Base-by-base conservation (phyloP, 1,140 invertebrate genomes). In the Callitettix versicolor region DNA sequence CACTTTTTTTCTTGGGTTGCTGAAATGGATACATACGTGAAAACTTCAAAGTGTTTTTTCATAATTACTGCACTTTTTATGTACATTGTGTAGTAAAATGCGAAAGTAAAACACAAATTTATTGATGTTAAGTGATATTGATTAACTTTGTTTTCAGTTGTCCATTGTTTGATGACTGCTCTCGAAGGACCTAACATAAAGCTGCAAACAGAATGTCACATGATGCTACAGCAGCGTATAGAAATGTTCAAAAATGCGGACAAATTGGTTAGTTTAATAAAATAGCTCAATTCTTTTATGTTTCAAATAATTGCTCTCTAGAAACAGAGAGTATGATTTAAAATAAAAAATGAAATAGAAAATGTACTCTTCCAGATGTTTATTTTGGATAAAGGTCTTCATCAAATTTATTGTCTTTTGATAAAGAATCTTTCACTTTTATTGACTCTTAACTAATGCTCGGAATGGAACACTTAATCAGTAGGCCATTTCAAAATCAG, bases 161-260 rank as follows among this genome's bases (percentile, higher is more conserved):
- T 93, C 41, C 82, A 81, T 67, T 94, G 91, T 71, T 72, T 94
- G 40, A 80, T 86, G 70, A 77, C 79, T 56, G 75, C 84, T 41
- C 66, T 89, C 53, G 75, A 84, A 63, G 80, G 84, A 61, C 64
- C 66, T 24, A 76, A 76, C 20, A 81, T 81, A 65, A 76, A 79
- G 51, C 71, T 94, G 38, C 80, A 86, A 59, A 63, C 72, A 43
- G 84, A 88, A 59, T 94, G 91, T 68, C 78, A 81, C 60, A 81
- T 79, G 59, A 85, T 88, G 76, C 69, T 95, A 43, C 76, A 77
- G 50, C 82, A 81, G 55, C 77, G 91, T 62, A 81, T 91, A 62
- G 84, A 92, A 73, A 91, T 95, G 86, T 94, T 91, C 68, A 84
- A 79, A 72, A 87, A 86, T 75, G 88, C 90, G 20, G 58, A 59